These are phyloP conservation scores for Theristicus caerulescens DNA, from an alignment of 2,113 vertebrate genomes.

Conservation along the genomic window DNA sequence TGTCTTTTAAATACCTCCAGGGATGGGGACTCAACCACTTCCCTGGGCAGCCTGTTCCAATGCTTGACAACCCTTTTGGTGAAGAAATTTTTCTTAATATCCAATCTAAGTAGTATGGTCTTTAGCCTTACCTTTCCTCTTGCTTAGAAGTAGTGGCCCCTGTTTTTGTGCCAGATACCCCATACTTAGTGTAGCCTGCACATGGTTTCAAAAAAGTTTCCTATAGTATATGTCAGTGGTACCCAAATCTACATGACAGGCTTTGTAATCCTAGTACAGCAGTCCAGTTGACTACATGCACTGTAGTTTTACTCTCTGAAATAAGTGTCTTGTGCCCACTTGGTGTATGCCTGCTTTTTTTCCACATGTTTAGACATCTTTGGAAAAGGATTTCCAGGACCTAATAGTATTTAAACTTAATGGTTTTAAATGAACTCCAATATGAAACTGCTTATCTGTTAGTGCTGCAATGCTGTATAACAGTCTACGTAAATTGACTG, in stretches of 20 bases:
- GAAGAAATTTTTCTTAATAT: too few species aligned
- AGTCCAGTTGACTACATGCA: neutral
- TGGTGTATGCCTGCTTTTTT: neutral
- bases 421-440: neutral
- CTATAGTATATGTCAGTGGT: neutral
- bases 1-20: too few species aligned
- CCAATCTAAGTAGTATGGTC: too few species aligned
- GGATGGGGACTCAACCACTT: too few species aligned
- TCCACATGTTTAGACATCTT: neutral
- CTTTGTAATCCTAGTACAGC: neutral
- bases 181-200: neutral
- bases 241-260: neutral
- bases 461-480: neutral
- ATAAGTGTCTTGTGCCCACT: neutral
- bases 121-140: neutral
- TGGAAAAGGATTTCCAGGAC: neutral
- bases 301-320: neutral
- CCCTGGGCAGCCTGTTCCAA: too few species aligned
- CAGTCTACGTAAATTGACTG: neutral
- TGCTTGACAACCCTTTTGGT: too few species aligned
- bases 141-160: neutral
- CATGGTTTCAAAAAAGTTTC: rapidly evolving
- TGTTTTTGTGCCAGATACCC: neutral
- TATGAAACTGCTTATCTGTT: neutral
- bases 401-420: neutral